Evolutionary conservation across 2,113 vertebrate species (phyloP).

Genomic region (Hyla sarda): DNA sequence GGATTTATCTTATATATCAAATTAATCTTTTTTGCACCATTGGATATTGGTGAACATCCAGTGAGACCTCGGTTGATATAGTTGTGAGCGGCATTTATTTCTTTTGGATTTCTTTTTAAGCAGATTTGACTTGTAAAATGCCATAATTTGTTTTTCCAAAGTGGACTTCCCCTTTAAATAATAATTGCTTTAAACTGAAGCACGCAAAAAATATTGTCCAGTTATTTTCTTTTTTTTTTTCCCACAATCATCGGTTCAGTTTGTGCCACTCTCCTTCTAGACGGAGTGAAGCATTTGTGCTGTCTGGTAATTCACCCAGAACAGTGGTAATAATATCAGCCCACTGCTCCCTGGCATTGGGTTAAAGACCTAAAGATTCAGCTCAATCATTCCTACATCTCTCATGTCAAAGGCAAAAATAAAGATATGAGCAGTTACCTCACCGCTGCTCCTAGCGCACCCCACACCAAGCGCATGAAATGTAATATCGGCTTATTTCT

Average conservation of each 20-base stretch:
- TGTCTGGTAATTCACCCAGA: slow-evolving; percentile 48
- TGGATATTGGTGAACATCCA: no score
- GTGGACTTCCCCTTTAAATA: neutral
- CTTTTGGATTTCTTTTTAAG: no score
- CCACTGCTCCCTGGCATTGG: slow-evolving; percentile 21
- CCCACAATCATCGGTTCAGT: neutral
- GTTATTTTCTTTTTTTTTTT: neutral
- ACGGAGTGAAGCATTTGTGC: slow-evolving; percentile 29
- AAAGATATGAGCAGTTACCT: slow-evolving; percentile 15
- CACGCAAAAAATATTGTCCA: neutral
- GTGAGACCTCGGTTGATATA: no score
- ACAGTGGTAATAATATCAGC: slow-evolving; percentile 46
- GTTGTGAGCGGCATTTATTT: no score
- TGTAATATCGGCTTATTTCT: slow-evolving; percentile 24
- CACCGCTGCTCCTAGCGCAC: neutral
- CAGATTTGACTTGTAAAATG: no score
- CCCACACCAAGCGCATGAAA: slow-evolving; percentile 6
- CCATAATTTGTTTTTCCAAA: no score
- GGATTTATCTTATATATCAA: no score
- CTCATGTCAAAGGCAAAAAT: slow-evolving; percentile 46
- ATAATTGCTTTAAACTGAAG: neutral
- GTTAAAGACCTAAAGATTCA: slow-evolving; percentile 39
- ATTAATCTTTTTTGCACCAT: no score
- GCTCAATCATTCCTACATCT: slow-evolving; percentile 48
- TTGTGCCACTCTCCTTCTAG: neutral